Percentiles rank a stretch among this genome's conserved stretches.
Evolutionary conservation across 2,888 invertebrate genomes (phyloP).

Genomic region (Cephus pygmeus): DNA sequence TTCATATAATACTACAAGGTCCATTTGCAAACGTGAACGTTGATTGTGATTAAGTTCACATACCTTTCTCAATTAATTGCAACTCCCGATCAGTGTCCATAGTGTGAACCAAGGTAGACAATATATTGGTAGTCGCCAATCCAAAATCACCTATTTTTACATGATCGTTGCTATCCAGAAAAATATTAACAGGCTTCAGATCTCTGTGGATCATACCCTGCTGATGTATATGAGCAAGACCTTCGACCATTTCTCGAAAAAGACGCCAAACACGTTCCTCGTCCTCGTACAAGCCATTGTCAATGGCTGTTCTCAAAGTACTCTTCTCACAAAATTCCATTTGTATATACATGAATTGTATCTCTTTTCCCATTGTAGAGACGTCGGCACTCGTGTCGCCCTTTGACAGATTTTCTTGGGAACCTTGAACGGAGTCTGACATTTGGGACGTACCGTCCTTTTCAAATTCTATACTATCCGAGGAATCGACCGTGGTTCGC

Average conservation of each 20-base stretch:
- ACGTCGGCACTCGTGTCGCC: constrained; percentile 27
- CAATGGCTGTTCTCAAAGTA: constrained; percentile 90
- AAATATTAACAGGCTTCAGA: constrained; percentile 92
- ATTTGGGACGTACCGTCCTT: constrained; percentile 56
- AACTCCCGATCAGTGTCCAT: constrained; percentile 48
- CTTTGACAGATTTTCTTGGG: constrained; percentile 4
- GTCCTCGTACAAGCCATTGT: constrained; percentile 81
- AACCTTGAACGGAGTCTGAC: constrained; percentile 28
- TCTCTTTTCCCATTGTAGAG: constrained; percentile 51
- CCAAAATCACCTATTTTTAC: constrained; percentile 99
- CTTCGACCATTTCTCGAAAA: constrained; percentile 94
- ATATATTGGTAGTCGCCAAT: constrained; percentile 85
- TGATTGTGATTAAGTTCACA: background rate
- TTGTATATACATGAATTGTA: constrained; percentile 89
- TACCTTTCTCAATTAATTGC: constrained; percentile 50
- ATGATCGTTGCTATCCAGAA: constrained; percentile 93
- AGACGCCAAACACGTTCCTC: constrained; percentile 88
- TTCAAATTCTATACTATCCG: constrained; percentile 75
- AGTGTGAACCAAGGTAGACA: constrained; percentile 58
- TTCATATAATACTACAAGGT: constrained; percentile 65
- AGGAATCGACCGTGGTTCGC: constrained; percentile 65
- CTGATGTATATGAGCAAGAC: constrained; percentile 90
- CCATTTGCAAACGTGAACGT: constrained; percentile 41
- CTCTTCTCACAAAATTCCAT: constrained; percentile 99
- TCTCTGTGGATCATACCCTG: constrained; percentile 91